Conservation (phyloP, 2,113 vertebrate genomes). For the Butorides virescens region DNA sequence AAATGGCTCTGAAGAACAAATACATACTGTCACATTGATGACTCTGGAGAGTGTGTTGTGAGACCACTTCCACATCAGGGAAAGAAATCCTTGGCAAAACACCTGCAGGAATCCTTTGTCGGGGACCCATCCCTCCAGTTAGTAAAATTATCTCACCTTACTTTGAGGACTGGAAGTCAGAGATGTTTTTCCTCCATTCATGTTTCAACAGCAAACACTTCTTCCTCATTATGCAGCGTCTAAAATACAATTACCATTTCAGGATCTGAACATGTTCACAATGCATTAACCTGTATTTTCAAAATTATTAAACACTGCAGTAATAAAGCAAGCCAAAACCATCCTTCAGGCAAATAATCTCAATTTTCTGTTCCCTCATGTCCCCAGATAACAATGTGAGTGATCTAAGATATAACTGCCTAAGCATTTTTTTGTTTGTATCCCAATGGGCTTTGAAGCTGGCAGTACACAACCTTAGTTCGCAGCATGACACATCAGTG, state of each 20-base stretch:
- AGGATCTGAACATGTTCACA: neutral
- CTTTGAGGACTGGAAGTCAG: neutral
- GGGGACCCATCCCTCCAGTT: neutral
- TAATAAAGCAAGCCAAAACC: neutral
- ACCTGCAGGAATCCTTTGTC: neutral
- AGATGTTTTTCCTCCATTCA: neutral
- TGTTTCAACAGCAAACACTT: conserved; percentile 42
- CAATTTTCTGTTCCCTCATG: neutral
- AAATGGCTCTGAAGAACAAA: neutral
- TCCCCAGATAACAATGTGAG: neutral
- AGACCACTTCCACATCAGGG: neutral
- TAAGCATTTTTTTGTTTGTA: neutral
- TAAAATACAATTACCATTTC: neutral
- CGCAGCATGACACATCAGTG: accelerated
- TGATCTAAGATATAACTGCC: neutral
- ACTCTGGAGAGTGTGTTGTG: neutral
- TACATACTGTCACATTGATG: neutral
- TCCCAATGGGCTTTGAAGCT: neutral
- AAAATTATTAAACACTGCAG: neutral
- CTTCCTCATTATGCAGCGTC: conserved; percentile 14
- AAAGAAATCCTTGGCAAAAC: neutral
- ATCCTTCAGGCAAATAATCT: neutral
- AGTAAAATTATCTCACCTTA: neutral
- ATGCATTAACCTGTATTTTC: neutral
- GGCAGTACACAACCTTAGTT: too few relatives aligned